These are phyloP conservation scores for Calonectris borealis DNA, from an alignment of 2,113 vertebrate species.

Conservation along the genomic window DNA sequence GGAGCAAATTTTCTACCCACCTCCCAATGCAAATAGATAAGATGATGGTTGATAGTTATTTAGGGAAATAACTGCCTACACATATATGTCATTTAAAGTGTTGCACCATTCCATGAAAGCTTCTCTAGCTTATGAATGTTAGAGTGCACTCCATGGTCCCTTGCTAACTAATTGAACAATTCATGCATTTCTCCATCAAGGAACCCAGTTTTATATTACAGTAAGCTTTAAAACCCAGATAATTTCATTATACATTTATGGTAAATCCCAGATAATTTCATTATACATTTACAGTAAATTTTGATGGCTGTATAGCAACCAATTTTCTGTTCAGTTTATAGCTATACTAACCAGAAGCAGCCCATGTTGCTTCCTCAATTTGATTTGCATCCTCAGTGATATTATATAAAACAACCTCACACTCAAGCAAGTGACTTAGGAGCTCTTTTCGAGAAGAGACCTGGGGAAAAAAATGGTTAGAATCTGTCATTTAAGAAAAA, in stretches of 20 bases:
- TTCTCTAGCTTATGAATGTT: background rate
- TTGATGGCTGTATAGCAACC: background rate
- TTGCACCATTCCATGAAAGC: background rate
- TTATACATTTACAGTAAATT: background rate
- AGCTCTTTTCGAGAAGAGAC: constrained; percentile 68
- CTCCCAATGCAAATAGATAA: background rate
- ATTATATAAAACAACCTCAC: constrained; percentile 88
- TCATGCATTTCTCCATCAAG: background rate
- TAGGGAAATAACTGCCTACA: background rate
- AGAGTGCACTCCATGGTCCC: background rate
- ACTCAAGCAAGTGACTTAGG: constrained; percentile 79
- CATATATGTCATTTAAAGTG: background rate
- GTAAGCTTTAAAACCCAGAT: background rate
- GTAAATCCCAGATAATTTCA: background rate
- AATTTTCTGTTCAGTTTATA: background rate
- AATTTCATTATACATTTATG: background rate
- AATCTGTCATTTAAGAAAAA: background rate
- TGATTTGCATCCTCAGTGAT: constrained; percentile 80
- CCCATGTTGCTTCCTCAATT: constrained; percentile 87
- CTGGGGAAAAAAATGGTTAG: background rate
- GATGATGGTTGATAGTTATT: background rate
- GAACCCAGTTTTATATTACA: background rate
- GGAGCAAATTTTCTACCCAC: background rate
- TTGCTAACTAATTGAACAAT: background rate
- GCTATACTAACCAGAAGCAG: constrained; percentile 81